Conservation (phyloP, 2,888 invertebrate species). For the Acrobasis repandana region DNA sequence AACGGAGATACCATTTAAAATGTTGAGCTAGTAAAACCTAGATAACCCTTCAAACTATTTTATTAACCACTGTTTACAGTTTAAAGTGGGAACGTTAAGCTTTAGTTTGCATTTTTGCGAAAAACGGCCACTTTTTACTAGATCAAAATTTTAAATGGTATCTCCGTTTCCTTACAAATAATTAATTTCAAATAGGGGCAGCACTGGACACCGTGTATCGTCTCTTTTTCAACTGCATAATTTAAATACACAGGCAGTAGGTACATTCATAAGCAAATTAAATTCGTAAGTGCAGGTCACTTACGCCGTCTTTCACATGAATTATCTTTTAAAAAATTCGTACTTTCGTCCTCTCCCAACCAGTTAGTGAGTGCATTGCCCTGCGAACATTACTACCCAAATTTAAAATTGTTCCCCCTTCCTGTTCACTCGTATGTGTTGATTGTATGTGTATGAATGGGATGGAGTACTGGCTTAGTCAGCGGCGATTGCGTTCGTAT, state of each 20-base stretch:
- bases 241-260: neutral
- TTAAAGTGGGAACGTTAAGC: too few species aligned
- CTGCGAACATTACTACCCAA: constrained; percentile 66
- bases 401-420: constrained; percentile 66
- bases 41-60: too few species aligned
- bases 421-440: constrained; percentile 49
- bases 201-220: too few species aligned
- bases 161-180: too few species aligned
- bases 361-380: constrained; percentile 77
- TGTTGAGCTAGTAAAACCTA: too few species aligned
- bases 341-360: constrained; percentile 80
- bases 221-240: neutral
- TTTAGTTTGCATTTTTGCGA: too few species aligned
- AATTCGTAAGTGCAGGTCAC: constrained; percentile 11
- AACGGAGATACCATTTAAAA: too few species aligned
- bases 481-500: constrained; percentile 58
- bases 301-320: constrained; percentile 62
- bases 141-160: too few species aligned
- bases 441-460: constrained; percentile 46
- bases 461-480: constrained; percentile 58
- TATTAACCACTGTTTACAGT: too few species aligned
- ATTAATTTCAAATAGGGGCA: too few species aligned
- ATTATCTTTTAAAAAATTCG: constrained; percentile 67
- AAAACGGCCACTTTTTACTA: too few species aligned
- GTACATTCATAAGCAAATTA: neutral